Evolutionary conservation across 2,113 vertebrate genomes (phyloP).

Genomic region (Corydoras maculifer): DNA sequence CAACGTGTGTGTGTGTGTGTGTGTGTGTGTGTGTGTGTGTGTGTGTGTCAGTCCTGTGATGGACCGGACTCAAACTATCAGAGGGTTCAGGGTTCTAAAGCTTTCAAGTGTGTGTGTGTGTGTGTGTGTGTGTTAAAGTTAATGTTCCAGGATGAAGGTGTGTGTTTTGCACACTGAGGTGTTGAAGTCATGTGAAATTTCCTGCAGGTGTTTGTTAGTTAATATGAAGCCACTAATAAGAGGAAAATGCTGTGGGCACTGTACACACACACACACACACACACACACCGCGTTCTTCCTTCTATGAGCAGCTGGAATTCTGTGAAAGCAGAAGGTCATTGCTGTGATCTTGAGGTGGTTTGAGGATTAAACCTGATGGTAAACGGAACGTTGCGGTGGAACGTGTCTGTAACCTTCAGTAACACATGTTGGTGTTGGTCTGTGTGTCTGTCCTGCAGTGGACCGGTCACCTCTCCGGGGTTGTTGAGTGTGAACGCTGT

Average conservation of each 20-base stretch:
- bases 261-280: constrained; percentile 57
- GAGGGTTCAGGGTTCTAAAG: too few species aligned
- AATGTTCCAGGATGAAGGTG: constrained; percentile 19
- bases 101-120: background rate
- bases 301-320: constrained; percentile 1
- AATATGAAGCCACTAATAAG: constrained; percentile 63
- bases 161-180: constrained; percentile 11
- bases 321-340: background rate
- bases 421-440: too few species aligned
- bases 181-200: constrained; percentile 34
- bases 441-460: too few species aligned
- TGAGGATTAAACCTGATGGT: background rate
- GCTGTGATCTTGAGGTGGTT: constrained; percentile 13
- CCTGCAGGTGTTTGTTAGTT: constrained; percentile 55
- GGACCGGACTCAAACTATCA: too few species aligned
- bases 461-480: too few species aligned
- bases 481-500: too few species aligned
- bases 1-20: background rate
- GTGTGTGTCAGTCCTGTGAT: background rate
- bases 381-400: background rate
- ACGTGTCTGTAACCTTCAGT: background rate
- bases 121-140: constrained; percentile 18
- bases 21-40: background rate
- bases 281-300: background rate
- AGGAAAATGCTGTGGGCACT: constrained; percentile 57